These are phyloP conservation scores for Drosophila barbarae DNA, from an alignment of 2,888 invertebrate species.

Conservation along the genomic window DNA sequence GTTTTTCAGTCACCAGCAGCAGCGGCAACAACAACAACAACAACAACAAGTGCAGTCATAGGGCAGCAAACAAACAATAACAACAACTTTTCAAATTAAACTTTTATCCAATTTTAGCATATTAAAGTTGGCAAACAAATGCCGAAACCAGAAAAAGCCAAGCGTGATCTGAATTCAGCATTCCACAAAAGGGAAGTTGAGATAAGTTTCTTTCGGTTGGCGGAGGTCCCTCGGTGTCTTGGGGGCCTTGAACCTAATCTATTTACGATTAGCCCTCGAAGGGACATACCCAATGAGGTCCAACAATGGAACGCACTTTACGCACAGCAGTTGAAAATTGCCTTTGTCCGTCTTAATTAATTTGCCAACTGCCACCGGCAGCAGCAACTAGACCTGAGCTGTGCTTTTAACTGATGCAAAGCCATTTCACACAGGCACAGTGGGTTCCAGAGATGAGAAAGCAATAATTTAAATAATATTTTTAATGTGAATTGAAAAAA, in stretches of 20 bases:
- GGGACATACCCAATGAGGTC: constrained; percentile 6
- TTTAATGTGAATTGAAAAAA: neutral
- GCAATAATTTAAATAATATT: accelerated
- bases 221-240: neutral
- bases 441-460: constrained; percentile 6
- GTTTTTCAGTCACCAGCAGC: constrained; percentile 51
- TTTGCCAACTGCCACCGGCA: constrained; percentile 47
- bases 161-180: constrained; percentile 53
- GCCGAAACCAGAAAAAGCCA: constrained; percentile 30
- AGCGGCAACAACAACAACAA: constrained; percentile 3
- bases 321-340: constrained; percentile 48
- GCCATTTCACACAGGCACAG: constrained; percentile 28
- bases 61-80: constrained; percentile 53
- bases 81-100: constrained; percentile 75
- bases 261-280: constrained; percentile 33
- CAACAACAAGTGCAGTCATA: constrained; percentile 35
- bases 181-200: constrained; percentile 21
- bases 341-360: constrained; percentile 73
- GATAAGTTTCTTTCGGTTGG: constrained; percentile 1
- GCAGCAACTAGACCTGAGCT: constrained; percentile 11
- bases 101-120: constrained; percentile 67
- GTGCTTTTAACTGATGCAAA: constrained; percentile 24
- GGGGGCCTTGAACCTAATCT: constrained; percentile 20
- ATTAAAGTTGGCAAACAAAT: constrained; percentile 61
- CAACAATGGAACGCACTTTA: constrained; percentile 30